Conservation (phyloP, 2,113 vertebrate genomes). For the Amblyopsis rosae region DNA sequence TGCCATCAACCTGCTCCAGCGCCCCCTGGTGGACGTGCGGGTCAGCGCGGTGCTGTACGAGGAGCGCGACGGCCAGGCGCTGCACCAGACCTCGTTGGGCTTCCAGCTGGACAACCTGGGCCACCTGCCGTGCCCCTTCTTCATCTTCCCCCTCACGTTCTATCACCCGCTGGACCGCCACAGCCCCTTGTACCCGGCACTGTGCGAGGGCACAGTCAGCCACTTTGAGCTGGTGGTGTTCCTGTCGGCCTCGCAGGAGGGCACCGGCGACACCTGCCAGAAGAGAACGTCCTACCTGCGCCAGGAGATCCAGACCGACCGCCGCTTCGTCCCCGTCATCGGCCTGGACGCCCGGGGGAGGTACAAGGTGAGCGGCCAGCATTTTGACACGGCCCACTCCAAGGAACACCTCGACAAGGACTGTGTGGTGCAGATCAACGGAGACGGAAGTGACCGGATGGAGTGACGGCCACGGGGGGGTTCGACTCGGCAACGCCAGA, state of each 20-base stretch:
- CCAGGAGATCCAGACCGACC: slow-evolving; percentile 88
- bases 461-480: slow-evolving; percentile 50
- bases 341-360: slow-evolving; percentile 80
- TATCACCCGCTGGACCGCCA: slow-evolving; percentile 82
- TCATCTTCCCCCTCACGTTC: slow-evolving; percentile 92
- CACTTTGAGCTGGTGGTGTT: slow-evolving; percentile 93
- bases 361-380: slow-evolving; percentile 86
- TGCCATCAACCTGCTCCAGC: slow-evolving; percentile 87
- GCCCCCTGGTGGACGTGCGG: slow-evolving; percentile 85
- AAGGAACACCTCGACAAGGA: slow-evolving; percentile 85
- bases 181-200: slow-evolving; percentile 84
- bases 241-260: slow-evolving; percentile 90
- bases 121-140: slow-evolving; percentile 85
- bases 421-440: slow-evolving; percentile 87
- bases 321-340: slow-evolving; percentile 81
- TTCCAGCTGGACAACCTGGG: slow-evolving; percentile 86
- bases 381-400: slow-evolving; percentile 85
- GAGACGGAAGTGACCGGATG: slow-evolving; percentile 78
- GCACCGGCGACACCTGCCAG: slow-evolving; percentile 91
- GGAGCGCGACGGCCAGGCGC: slow-evolving; percentile 83
- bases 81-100: slow-evolving; percentile 89
- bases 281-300: slow-evolving; percentile 93
- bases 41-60: slow-evolving; percentile 90
- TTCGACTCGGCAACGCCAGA: neutral
- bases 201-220: slow-evolving; percentile 77